A percentile compares a stretch with the other conserved stretches of the same genome.
Evolutionary conservation across 1,140 invertebrate genomes (phyloP).

Genomic region (Liolophura sinensis): DNA sequence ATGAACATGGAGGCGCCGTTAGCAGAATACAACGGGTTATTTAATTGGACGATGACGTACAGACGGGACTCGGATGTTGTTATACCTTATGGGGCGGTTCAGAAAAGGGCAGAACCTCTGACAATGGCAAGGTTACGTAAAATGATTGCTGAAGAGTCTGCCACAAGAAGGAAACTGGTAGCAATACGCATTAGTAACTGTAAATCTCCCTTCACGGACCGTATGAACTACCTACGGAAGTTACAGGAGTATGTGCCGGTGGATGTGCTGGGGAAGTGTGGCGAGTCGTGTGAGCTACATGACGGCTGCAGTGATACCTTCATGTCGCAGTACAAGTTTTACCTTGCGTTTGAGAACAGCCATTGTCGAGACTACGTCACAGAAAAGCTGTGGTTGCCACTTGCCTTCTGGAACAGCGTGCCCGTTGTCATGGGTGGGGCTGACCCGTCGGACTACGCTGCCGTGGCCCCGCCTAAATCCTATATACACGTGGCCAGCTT

Average conservation of each 20-base stretch:
- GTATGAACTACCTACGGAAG: slow-evolving; percentile 6
- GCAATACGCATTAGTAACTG: no score
- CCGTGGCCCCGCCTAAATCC: slow-evolving; percentile 70
- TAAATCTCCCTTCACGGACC: not conserved
- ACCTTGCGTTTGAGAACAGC: slow-evolving; percentile 16
- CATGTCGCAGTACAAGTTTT: slow-evolving; percentile 1
- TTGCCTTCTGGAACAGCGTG: slow-evolving; percentile 59
- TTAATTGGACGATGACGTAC: slow-evolving; percentile 81
- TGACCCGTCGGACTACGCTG: slow-evolving; percentile 80
- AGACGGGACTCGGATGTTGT: slow-evolving; percentile 70
- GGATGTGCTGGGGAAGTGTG: no score
- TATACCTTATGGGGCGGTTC: slow-evolving; percentile 64
- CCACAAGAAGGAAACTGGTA: no score
- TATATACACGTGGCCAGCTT: slow-evolving; percentile 32
- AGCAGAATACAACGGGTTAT: slow-evolving; percentile 36
- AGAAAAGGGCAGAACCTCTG: no score
- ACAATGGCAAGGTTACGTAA: no score
- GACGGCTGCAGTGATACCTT: not conserved
- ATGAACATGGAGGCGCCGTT: no score
- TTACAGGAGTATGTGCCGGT: slow-evolving; percentile 7
- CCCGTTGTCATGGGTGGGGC: slow-evolving; percentile 89
- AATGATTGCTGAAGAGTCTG: no score
- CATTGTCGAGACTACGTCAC: slow-evolving; percentile 18
- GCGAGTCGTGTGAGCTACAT: no score
- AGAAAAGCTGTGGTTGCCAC: slow-evolving; percentile 59